A percentile compares a stretch with the other conserved stretches of the same genome.
Conservation (phyloP, 2,113 vertebrate species). For the Scolopax mira region DNA sequence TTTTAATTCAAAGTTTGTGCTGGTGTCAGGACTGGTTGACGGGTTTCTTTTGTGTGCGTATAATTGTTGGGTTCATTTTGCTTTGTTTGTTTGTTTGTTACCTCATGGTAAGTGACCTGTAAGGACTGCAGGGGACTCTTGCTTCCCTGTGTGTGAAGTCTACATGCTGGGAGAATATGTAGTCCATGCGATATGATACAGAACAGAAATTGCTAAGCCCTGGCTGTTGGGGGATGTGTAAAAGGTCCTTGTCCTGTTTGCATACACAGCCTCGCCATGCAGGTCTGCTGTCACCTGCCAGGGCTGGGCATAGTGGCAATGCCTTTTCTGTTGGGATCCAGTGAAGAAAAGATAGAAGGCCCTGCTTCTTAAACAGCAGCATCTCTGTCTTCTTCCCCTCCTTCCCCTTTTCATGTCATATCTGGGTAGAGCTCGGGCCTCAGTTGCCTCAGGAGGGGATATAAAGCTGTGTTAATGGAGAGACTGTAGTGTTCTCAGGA, state of each 20-base stretch:
- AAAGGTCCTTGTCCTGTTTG: not conserved
- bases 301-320: not conserved
- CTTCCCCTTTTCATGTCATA: not conserved
- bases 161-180: not conserved
- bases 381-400: not conserved
- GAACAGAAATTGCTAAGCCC: accelerated
- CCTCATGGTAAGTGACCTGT: not conserved
- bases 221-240: not conserved
- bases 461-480: not conserved
- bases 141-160: not conserved
- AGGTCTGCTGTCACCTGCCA: not conserved
- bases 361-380: not conserved
- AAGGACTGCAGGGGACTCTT: not conserved
- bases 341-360: not conserved
- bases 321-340: not conserved
- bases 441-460: not conserved
- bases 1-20: not conserved
- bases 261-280: accelerated
- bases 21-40: not conserved
- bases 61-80: accelerated
- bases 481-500: not conserved
- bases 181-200: no score
- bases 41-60: no score
- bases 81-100: no score
- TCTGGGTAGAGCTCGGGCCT: not conserved